Percentiles rank a stretch among this genome's conserved stretches.
Evolutionary conservation across 2,888 invertebrate genomes (phyloP).

Genomic region (Acheta domesticus): DNA sequence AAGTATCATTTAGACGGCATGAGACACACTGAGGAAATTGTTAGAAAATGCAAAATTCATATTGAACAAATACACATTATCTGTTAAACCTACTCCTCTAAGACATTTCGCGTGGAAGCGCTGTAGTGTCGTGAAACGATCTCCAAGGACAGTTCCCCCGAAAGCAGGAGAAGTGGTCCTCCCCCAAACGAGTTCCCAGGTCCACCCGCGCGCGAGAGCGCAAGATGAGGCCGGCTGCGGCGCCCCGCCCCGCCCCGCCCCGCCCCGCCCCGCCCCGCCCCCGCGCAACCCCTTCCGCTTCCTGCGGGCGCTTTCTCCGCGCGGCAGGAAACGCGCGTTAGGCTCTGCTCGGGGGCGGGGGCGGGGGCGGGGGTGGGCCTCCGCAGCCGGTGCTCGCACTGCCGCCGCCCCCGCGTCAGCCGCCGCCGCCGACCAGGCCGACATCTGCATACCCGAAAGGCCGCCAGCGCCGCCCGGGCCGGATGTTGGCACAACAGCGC

Average conservation of each 20-base stretch:
- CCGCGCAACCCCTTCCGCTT: background rate
- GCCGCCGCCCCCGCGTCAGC: background rate
- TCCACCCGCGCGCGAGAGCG: background rate
- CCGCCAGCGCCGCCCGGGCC: background rate
- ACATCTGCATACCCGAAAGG: constrained; percentile 5
- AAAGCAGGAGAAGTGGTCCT: too few species aligned
- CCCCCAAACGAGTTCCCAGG: too few species aligned
- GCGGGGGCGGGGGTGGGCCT: background rate
- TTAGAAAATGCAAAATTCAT: too few species aligned
- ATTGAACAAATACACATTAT: too few species aligned
- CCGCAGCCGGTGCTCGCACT: background rate
- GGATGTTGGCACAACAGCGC: constrained; percentile 1
- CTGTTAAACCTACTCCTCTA: too few species aligned
- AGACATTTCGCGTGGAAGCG: too few species aligned
- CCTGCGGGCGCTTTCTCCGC: background rate
- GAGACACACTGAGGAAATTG: too few species aligned
- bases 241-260: too few species aligned
- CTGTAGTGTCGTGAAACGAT: too few species aligned
- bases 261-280: too few species aligned
- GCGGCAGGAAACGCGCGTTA: background rate
- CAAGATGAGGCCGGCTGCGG: background rate
- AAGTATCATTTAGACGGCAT: too few species aligned
- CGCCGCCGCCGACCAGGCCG: background rate
- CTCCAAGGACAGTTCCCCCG: too few species aligned
- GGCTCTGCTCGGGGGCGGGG: background rate